Base-by-base conservation (phyloP, 2,888 invertebrate species). In the Cacoxenus indagator region DNA sequence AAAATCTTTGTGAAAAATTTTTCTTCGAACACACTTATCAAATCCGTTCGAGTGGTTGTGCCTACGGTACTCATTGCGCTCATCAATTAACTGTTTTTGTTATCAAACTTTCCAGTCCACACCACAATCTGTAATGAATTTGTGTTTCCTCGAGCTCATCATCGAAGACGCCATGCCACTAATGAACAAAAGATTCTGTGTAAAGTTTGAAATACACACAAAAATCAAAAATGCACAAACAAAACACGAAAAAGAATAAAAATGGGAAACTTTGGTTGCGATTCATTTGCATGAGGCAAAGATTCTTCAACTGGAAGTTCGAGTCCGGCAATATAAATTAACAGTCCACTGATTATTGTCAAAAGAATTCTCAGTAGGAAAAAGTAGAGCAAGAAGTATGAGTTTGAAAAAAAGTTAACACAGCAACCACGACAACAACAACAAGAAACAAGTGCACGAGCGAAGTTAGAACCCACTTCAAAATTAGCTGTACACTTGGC, bases 321-420 rank as follows among this genome's bases (percentile, higher is more conserved):
- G 75, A 69, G 68, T 77, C 71, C 74, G 72, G 69, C 71, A 74
- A 73, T 76, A 77, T 71, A 78, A 85, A 85, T 85, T 85, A 85
- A 85, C 86, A 85, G 84, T 85, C 81, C 82, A 85, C 72, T 85
- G 85, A 85, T 85, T 75, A 82, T 84, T 84, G 81, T 85, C 77
- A 78, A 82, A 74, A 78, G 81, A 74, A 76, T n/a, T 37, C 8
- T n/a, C 3, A 71, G n/a, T 17, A 51, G 19, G 3, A 48, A 17
- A 59, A 59, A 31, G 17, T 26, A 11, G 31, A 29, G 59, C n/a
- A n/a, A n/a, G 31, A 59, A 59, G 26, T 59, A 68, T 17, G 62
- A 59, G 48, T 6, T 17, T 9, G 37, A 45, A 67, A 48, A 68
- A 69, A 65, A 67, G 66, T 54, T 70, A 69, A 70, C 31, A 5